These are phyloP conservation scores for Phrynosoma blainvillii DNA, from an alignment of 2,113 vertebrate genomes.

Conservation along the genomic window DNA sequence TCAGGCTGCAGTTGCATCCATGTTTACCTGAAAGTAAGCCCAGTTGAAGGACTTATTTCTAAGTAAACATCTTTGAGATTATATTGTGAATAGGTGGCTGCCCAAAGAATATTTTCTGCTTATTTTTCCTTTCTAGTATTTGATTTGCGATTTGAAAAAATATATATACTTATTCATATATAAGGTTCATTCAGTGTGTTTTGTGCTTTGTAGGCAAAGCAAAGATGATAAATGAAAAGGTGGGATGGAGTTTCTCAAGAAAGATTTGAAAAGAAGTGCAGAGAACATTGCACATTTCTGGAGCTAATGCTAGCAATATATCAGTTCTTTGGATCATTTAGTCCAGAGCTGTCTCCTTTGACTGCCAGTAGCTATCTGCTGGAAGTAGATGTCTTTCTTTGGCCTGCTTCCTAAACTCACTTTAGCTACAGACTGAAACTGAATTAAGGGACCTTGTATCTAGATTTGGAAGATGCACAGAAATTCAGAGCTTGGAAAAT, in stretches of 20 bases:
- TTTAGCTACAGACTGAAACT: background rate
- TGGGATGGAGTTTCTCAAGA: background rate
- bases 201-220: background rate
- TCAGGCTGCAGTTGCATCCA: slow-evolving; percentile 22
- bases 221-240: background rate
- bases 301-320: background rate
- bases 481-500: background rate
- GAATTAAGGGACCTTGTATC: background rate
- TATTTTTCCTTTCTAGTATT: background rate
- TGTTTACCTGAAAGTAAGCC: background rate
- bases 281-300: background rate
- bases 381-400: background rate
- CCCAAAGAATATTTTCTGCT: background rate
- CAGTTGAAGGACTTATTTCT: background rate
- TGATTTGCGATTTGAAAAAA: background rate
- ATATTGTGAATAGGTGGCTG: slow-evolving; percentile 3
- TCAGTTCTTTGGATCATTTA: background rate
- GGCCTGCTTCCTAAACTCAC: background rate
- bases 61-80: background rate
- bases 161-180: background rate
- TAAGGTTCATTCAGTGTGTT: background rate
- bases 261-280: background rate
- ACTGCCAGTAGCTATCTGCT: background rate
- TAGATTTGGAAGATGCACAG: background rate
- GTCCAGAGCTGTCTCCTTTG: background rate